Conservation (phyloP, 1,140 invertebrate genomes). For the Lasaia peninsularis region DNA sequence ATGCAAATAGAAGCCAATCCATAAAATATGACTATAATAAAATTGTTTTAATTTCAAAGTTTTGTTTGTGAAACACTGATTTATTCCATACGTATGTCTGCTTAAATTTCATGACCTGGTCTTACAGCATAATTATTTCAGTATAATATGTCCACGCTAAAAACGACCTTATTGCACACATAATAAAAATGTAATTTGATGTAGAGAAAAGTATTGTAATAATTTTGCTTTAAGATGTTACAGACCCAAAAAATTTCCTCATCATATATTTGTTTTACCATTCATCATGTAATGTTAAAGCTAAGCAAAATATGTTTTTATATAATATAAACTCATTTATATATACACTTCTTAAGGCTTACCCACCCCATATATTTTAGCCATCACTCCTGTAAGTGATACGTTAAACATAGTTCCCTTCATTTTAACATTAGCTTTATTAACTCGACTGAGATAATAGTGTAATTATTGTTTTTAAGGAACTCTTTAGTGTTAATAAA, state of each 20-base stretch:
- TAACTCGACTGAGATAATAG: conserved; percentile 28
- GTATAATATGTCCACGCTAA: no score
- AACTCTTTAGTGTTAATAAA: conserved; percentile 47
- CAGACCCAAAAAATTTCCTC: neutral
- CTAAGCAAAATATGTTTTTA: neutral
- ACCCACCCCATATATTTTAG: neutral
- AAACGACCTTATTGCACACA: no score
- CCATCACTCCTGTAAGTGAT: neutral
- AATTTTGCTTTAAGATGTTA: no score
- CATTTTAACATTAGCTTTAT: conserved; percentile 2
- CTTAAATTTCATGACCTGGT: no score
- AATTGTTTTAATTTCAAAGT: no score
- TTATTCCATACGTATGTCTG: no score
- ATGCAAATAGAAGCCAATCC: no score
- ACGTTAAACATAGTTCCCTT: neutral
- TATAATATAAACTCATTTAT: conserved; percentile 1
- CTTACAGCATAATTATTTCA: no score
- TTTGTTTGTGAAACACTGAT: no score
- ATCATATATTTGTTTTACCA: neutral
- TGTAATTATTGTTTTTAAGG: conserved; percentile 31
- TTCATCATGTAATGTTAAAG: neutral
- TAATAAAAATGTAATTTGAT: no score
- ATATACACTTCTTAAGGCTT: neutral
- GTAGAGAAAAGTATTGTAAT: no score
- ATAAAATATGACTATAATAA: no score